Base-by-base conservation (phyloP, 2,888 invertebrate species). In the Dichetophora obliterata region DNA sequence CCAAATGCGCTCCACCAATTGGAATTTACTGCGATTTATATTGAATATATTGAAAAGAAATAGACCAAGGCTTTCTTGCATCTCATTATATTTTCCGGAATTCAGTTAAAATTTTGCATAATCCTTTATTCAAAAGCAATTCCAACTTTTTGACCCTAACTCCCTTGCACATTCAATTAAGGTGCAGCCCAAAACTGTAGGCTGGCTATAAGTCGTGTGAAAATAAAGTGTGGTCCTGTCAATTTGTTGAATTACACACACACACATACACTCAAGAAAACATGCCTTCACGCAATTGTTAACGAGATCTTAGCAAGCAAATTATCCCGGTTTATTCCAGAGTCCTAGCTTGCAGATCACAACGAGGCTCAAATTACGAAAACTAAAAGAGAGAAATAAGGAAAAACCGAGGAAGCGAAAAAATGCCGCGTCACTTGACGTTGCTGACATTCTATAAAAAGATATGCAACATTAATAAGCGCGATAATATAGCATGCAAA, bases 391-490 rank as follows among this genome's bases (percentile, higher is more conserved):
- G 22, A 19, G 9, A 19, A 22, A 48, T 4, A 31, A 31, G 3
- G 3, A 31, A 48, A 11, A 31, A 24, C 9, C 9, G 66, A 59
- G 22, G 22, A 6, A 22, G 59, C 37, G 22, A 43, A 57, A 34
- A 11, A 43, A 37, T 48, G 6, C 43, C 43, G 50, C 48, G 19
- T 52, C 63, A 63, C 74, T 52, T 74, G 74, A 74, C 50, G 74
- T 31, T 74, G 74, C 65, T 74, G 74, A 74, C 74, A 74, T 63
- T 22, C 74, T 27, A 74, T 65, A 74, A 74, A 63, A 65, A 37
- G 74, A 74, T 63, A 74, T 65, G 65, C 63, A 74, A 54, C 63
- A 74, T 31, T 52, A 50, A 65, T 74, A 65, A 74, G 65, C 54
- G 65, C 74, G 63, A 65, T 74, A 48, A 65, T 65, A 65, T 65